Evolutionary conservation across 1,140 invertebrate genomes (phyloP), one percentile per base, ranked within the genome.

Genomic region (Saxidomus purpurata): DNA sequence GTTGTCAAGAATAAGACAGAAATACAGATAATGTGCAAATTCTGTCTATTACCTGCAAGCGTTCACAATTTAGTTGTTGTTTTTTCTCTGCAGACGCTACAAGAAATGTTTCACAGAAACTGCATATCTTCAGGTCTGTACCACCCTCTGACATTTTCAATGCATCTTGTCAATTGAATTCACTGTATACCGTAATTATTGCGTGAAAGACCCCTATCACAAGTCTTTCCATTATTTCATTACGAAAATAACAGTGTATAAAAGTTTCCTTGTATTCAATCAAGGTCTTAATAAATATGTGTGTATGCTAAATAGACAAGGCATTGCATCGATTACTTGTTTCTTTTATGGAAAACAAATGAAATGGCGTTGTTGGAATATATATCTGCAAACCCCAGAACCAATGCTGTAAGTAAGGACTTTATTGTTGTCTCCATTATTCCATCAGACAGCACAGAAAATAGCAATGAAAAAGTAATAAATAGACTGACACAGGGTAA

Each of bases 341-440:
- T 79, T 28, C 76, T 52, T 79, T 34, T 79, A 79, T 52, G 28
- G 76, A 79, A 52, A 79, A 79, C 43, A 55, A 79, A 79, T 79
- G 76, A 79, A 79, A 79, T 79, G 76, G 11, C 76, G 55, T 49
- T 79, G 67, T 71, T 38, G 22, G 25, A 13, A 40, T 36, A 38
- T 15, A 19, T 71, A 38, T 11, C 38, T 19, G 1, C 17, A n/a
- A 55, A 67, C 36, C 34, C 40, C 11, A 71, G 43, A 63, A 43
- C n/a, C 36, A 84, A 69, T 43, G n/a, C 13, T 49, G 28, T 49
- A 63, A 63, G 34, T 15, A 43, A 25, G 61, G 22, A 34, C 36
- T 63, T 84, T 69, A 85, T 43, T 85, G 67, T 47, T 43, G 49
- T 36, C 83, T 74, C 43, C 63, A 34, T 71, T 74, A 71, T 49